Conservation (phyloP, 1,140 invertebrate species). For the Anastrepha ludens region DNA sequence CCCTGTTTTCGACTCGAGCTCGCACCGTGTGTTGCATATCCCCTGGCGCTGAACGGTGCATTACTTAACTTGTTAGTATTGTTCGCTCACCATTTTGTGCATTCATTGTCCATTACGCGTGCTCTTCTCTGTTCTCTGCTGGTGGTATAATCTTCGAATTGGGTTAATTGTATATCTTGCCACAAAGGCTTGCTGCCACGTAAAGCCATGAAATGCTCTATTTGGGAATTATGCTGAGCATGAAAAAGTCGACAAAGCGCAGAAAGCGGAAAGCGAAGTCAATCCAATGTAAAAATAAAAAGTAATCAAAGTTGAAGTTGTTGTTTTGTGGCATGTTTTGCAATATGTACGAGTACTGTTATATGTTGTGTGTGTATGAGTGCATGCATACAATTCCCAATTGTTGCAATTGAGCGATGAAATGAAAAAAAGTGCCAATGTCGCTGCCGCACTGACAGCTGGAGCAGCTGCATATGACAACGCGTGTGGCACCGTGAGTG, state of each 20-base stretch:
- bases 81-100: constrained; percentile 1
- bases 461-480: background rate
- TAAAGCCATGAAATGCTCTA: background rate
- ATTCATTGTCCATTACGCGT: constrained; percentile 3
- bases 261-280: background rate
- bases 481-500: background rate
- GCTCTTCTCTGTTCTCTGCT: background rate
- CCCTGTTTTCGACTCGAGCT: background rate
- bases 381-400: constrained; percentile 15
- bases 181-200: constrained; percentile 8
- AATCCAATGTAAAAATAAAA: background rate
- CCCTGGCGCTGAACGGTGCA: background rate
- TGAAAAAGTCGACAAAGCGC: background rate
- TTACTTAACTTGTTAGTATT: background rate
- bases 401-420: background rate
- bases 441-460: background rate
- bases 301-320: background rate
- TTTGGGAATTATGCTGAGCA: background rate
- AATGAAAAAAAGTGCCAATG: background rate
- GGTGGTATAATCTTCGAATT: background rate
- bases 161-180: constrained; percentile 10
- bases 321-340: background rate
- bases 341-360: too few species aligned
- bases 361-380: background rate
- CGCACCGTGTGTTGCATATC: background rate